phyloP scores from a whole-genome alignment of 2,888 invertebrate species.

The Ditula angustiorana region DNA sequence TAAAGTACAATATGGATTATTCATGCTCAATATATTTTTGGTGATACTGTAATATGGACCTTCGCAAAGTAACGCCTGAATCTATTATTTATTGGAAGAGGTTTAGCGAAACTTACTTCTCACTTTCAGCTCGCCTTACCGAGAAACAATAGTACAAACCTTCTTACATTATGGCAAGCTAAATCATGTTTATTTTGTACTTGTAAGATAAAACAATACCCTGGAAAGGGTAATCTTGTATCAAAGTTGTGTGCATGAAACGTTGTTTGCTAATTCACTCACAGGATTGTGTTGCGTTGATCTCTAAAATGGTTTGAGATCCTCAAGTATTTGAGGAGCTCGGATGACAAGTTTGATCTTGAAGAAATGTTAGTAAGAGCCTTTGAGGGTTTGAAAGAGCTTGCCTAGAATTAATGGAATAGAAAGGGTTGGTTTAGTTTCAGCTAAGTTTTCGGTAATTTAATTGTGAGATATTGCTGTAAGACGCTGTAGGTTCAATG shows the following conservation, averaged over 20 bases:
- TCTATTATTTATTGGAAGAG: too few relatives aligned
- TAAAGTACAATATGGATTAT: too few relatives aligned
- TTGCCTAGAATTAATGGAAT: background rate
- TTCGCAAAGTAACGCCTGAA: too few relatives aligned
- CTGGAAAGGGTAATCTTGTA: slow-evolving; percentile 55
- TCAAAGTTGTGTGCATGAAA: slow-evolving; percentile 49
- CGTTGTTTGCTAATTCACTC: slow-evolving; percentile 26
- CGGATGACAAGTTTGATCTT: slow-evolving; percentile 1
- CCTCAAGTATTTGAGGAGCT: slow-evolving; percentile 15
- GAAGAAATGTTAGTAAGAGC: slow-evolving; percentile 15
- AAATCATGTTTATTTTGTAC: slow-evolving; percentile 63
- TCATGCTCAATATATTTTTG: too few relatives aligned
- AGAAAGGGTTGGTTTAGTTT: background rate
- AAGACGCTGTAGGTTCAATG: background rate
- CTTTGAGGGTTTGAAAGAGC: background rate
- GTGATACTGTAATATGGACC: too few relatives aligned
- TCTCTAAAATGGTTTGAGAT: slow-evolving; percentile 30
- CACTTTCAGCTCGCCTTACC: background rate
- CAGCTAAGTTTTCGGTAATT: background rate
- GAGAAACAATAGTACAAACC: slow-evolving; percentile 45
- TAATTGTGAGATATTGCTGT: background rate
- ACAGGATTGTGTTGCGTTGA: slow-evolving; percentile 21
- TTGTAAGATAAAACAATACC: slow-evolving; percentile 64
- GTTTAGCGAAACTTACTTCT: too few relatives aligned
- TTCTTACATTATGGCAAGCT: slow-evolving; percentile 59